Percentiles rank a stretch among this genome's conserved stretches.
Evolutionary conservation across 2,113 vertebrate genomes (phyloP).

Genomic region (Podocnemis expansa): DNA sequence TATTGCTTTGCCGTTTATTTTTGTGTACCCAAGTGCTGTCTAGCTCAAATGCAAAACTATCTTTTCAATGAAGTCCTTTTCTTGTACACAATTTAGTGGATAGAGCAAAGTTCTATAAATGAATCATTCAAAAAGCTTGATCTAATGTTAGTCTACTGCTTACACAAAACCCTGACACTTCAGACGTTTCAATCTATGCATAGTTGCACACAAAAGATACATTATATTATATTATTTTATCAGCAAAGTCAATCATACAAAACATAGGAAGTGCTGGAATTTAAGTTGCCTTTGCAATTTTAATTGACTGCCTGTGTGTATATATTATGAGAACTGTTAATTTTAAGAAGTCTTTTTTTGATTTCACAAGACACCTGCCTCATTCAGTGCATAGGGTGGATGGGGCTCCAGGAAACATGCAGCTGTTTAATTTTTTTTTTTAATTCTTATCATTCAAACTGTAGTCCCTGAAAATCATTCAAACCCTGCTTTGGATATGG

Average conservation of each 20-base stretch:
- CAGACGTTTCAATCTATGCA: not conserved
- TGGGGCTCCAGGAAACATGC: too few relatives aligned
- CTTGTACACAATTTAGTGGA: not conserved
- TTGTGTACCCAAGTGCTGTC: not conserved
- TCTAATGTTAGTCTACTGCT: not conserved
- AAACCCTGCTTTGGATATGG: not conserved
- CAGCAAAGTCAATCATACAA: too few relatives aligned
- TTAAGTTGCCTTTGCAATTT: constrained; percentile 46
- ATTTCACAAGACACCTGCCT: too few relatives aligned
- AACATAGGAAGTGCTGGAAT: constrained; percentile 23
- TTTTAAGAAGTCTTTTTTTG: not conserved
- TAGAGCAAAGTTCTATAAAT: not conserved
- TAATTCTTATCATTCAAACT: not conserved
- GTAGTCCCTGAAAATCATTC: not conserved
- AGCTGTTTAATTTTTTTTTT: too few relatives aligned
- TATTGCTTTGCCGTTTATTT: constrained; percentile 30
- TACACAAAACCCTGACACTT: not conserved
- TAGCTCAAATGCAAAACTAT: too few relatives aligned
- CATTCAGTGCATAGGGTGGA: too few relatives aligned
- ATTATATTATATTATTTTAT: constrained; percentile 24
- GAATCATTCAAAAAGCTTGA: not conserved
- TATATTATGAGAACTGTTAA: constrained; percentile 26
- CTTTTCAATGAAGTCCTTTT: not conserved
- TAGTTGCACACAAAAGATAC: constrained; percentile 12
- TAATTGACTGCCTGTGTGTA: constrained; percentile 43